phyloP scores from a whole-genome alignment of 2,888 invertebrate genomes.

The Dynastes maya region DNA sequence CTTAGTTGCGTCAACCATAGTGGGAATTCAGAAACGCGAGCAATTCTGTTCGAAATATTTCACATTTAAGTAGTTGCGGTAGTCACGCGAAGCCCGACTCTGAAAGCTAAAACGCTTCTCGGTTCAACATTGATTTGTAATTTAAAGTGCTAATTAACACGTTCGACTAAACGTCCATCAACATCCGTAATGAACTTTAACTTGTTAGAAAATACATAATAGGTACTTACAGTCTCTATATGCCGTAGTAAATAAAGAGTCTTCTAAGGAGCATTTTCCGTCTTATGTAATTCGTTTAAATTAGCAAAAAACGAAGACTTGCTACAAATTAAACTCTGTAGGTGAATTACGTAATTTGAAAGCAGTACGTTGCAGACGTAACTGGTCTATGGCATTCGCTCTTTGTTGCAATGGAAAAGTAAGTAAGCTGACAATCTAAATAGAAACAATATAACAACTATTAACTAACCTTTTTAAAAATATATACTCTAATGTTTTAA shows the following conservation, averaged over 20 bases:
- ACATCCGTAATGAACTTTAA: conserved; percentile 38
- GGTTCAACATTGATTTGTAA: conserved; percentile 36
- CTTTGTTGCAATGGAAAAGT: too few species aligned
- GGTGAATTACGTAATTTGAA: conserved; percentile 6
- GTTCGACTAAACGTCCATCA: conserved; percentile 31
- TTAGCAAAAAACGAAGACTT: conserved; percentile 7
- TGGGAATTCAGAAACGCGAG: conserved; percentile 40
- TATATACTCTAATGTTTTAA: too few species aligned
- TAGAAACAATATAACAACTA: too few species aligned
- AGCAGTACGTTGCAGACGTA: not conserved
- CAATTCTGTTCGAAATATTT: conserved; percentile 27
- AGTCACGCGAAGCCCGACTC: conserved; percentile 30
- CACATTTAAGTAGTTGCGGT: conserved; percentile 33
- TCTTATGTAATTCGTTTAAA: conserved; percentile 18
- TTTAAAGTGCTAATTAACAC: conserved; percentile 40
- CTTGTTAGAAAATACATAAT: conserved; percentile 32
- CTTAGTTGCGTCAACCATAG: conserved; percentile 15
- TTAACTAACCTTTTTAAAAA: too few species aligned
- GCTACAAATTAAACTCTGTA: conserved; percentile 8
- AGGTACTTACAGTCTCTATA: conserved; percentile 12
- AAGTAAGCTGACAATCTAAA: too few species aligned
- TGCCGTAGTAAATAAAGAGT: not conserved
- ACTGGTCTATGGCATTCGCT: too few species aligned
- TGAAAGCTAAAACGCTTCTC: conserved; percentile 38
- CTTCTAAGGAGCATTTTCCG: not conserved